Evolutionary conservation across 2,888 invertebrate species (phyloP).

Genomic region (Embidobia sp.): DNA sequence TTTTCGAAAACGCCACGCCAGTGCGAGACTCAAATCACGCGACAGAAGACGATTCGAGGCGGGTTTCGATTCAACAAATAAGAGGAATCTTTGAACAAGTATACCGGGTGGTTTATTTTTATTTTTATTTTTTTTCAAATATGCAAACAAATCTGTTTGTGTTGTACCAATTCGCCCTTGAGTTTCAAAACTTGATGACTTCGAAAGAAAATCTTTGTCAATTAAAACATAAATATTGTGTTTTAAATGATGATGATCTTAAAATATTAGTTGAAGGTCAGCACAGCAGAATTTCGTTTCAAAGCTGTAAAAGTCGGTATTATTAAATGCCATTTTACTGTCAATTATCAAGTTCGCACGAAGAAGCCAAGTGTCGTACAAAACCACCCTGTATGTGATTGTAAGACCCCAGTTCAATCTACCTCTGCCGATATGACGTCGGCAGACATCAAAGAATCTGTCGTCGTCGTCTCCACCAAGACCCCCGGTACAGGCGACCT

Average conservation of each 20-base stretch:
- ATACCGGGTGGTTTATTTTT: not conserved
- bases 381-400: conserved; percentile 14
- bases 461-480: conserved; percentile 42
- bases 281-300: no score
- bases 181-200: no score
- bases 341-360: no score
- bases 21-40: conserved; percentile 22
- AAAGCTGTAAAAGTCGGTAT: no score
- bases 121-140: not conserved
- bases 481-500: conserved; percentile 52
- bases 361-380: not conserved
- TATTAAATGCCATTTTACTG: no score
- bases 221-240: no score
- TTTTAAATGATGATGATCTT: no score
- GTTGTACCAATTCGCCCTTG: no score
- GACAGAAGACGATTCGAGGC: conserved; percentile 27
- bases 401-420: conserved; percentile 11
- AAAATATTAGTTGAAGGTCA: no score
- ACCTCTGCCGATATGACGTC: conserved; percentile 37
- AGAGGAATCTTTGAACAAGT: conserved; percentile 47
- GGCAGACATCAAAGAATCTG: conserved; percentile 56
- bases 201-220: no score
- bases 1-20: conserved; percentile 66
- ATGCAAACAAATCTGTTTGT: not conserved
- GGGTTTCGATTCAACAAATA: conserved; percentile 38